These are phyloP conservation scores for Neoitamus cyanurus DNA, from an alignment of 2,888 invertebrate species.

Conservation along the genomic window DNA sequence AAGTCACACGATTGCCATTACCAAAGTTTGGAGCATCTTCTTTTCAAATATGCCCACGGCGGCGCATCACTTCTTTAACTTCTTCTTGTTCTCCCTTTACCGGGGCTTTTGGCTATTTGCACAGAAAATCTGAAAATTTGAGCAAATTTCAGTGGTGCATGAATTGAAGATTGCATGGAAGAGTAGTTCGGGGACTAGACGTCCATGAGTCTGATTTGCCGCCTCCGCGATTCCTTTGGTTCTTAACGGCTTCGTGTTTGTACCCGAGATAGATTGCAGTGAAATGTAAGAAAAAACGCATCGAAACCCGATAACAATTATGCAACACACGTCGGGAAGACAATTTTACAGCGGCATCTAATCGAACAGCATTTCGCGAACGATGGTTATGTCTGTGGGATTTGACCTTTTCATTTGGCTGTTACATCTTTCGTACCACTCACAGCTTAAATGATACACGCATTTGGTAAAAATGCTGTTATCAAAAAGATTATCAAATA, in stretches of 20 bases:
- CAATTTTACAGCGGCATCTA: constrained; percentile 18
- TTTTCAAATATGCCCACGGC: constrained; percentile 25
- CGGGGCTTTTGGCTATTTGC: not conserved
- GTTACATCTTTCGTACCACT: not conserved
- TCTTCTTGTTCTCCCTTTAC: not conserved
- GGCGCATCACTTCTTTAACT: not conserved
- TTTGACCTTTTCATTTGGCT: constrained; percentile 3
- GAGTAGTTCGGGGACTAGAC: not conserved
- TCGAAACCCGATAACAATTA: constrained; percentile 29
- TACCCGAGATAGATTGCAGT: constrained; percentile 15
- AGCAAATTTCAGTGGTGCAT: constrained; percentile 38
- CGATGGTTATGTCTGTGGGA: constrained; percentile 12
- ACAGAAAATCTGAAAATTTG: constrained; percentile 33
- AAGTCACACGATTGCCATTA: constrained; percentile 13
- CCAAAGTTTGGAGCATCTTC: constrained; percentile 23
- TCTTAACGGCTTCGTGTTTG: constrained; percentile 21
- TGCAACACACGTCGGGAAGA: constrained; percentile 30
- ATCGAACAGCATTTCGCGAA: not conserved
- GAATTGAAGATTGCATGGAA: not conserved
- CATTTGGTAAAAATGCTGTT: not conserved
- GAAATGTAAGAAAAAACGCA: constrained; percentile 12
- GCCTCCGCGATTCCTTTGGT: constrained; percentile 20
- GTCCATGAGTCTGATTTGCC: constrained; percentile 30
- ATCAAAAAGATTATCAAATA: not conserved
- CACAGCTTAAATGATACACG: not conserved